phyloP scores from a whole-genome alignment of 1,140 invertebrate genomes.

The Diachasmimorpha longicaudata region DNA sequence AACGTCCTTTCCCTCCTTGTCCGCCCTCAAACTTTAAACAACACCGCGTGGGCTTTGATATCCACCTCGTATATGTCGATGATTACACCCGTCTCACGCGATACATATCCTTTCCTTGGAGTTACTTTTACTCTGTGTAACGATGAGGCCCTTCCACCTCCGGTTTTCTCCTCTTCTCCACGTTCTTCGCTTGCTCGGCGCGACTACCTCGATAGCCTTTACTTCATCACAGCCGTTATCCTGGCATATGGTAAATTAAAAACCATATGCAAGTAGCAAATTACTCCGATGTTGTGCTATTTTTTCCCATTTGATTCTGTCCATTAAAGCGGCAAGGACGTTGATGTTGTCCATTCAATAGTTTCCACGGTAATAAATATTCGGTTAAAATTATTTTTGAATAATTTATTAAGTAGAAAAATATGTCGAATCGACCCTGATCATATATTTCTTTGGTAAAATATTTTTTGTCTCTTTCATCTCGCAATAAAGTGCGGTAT shows the following conservation, averaged over 20 bases:
- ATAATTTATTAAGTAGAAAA: too few species aligned
- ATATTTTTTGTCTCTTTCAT: too few species aligned
- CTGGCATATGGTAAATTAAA: background rate
- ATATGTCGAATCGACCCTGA: too few species aligned
- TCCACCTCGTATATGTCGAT: conserved; percentile 23
- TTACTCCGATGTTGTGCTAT: too few species aligned
- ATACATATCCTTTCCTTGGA: conserved; percentile 15
- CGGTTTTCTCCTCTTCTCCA: background rate
- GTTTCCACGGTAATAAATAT: too few species aligned
- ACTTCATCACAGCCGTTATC: background rate
- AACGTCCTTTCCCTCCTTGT: background rate
- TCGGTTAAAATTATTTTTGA: too few species aligned
- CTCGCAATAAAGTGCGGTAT: too few species aligned
- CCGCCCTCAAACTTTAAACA: conserved; percentile 14
- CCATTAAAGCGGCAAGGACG: background rate
- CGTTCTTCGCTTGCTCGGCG: background rate
- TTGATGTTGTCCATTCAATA: too few species aligned
- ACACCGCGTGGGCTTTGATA: conserved; percentile 26
- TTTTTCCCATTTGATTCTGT: too few species aligned
- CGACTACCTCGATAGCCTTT: background rate
- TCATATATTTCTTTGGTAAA: too few species aligned
- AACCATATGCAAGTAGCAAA: background rate
- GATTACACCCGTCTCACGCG: conserved; percentile 30
- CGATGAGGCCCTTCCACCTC: background rate
- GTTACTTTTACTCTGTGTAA: conserved; percentile 8